Evolutionary conservation across 1,140 invertebrate genomes (phyloP), one percentile per base, ranked within the genome.

Genomic region (Euura lappo): DNA sequence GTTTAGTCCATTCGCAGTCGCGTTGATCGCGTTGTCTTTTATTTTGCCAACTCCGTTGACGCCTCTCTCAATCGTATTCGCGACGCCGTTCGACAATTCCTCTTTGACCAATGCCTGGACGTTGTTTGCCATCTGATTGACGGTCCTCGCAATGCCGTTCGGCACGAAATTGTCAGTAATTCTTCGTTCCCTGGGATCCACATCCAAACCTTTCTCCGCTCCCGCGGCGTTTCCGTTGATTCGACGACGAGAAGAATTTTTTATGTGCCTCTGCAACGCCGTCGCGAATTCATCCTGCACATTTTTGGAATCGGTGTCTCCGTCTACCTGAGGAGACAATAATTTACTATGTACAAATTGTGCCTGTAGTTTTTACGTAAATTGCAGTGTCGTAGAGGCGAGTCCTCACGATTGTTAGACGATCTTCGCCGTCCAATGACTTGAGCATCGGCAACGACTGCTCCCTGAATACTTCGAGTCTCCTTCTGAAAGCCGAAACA

Each of bases 391-490:
- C 11, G 43, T 44, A 11, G 43, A 7, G 4, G 3, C 45, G 28
- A 28, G 5, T 64, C 90, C 91, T 92, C 84, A 95, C 94, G 75
- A 96, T 96, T 65, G 91, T 92, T 42, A 97, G 86, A 11, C 95
- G 90, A 80, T 92, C 92, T 70, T 93, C 91, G 73, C 92, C 93
- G 77, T 97, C 96, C 81, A 97, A 88, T 1, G 88, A 89, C 85
- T 96, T 97, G 42, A 97, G 89, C 91, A 96, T 95, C 1, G 96
- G 96, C 71, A 98, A 87, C 5, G 96, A 95, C 28, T 94, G 90
- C 80, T 96, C 93, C 2, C 96, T 90, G 84, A 97, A 98, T 73
- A 95, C 90, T 81, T 95, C 93, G 44, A 98, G 87, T 28, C 95
- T 89, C 74, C 93, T 91, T 28, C 94, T 87, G 80, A 97, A 95